Conservation (phyloP, 2,797 vertebrate genomes). For the Chromobotia macracanthus region DNA sequence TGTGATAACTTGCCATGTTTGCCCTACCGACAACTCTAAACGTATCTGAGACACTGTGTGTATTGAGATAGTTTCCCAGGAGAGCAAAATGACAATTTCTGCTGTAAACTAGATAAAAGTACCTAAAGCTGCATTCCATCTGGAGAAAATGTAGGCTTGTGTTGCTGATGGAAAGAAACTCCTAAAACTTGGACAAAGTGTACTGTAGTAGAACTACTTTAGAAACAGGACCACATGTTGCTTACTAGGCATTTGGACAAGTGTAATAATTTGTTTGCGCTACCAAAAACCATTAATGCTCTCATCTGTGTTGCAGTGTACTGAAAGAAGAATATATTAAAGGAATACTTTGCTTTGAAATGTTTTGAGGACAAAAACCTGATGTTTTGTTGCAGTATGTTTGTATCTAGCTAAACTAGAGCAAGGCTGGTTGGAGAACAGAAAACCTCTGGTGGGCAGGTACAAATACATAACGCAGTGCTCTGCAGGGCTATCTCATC, state of each 20-base stretch:
- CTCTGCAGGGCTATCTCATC: background rate
- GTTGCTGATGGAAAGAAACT: slow-evolving; percentile 75
- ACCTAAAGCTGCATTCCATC: slow-evolving; percentile 55
- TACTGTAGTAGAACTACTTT: background rate
- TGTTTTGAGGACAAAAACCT: background rate
- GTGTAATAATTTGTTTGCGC: slow-evolving; percentile 5
- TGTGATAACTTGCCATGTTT: slow-evolving; percentile 1
- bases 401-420: background rate
- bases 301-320: background rate
- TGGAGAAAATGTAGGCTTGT: slow-evolving; percentile 69
- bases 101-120: background rate
- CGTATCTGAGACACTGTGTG: slow-evolving; percentile 1
- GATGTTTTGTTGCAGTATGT: background rate
- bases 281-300: background rate
- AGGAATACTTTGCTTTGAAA: background rate
- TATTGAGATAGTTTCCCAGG: slow-evolving; percentile 1
- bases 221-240: slow-evolving; percentile 1
- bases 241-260: slow-evolving; percentile 9
- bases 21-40: slow-evolving; percentile 16
- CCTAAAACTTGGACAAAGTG: slow-evolving; percentile 67
- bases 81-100: slow-evolving; percentile 9
- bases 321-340: background rate
- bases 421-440: background rate
- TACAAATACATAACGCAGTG: background rate
- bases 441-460: background rate